A percentile compares a stretch with the other conserved stretches of the same genome.
Evolutionary conservation across 2,888 invertebrate genomes (phyloP).

Genomic region (Camponotus fellah): DNA sequence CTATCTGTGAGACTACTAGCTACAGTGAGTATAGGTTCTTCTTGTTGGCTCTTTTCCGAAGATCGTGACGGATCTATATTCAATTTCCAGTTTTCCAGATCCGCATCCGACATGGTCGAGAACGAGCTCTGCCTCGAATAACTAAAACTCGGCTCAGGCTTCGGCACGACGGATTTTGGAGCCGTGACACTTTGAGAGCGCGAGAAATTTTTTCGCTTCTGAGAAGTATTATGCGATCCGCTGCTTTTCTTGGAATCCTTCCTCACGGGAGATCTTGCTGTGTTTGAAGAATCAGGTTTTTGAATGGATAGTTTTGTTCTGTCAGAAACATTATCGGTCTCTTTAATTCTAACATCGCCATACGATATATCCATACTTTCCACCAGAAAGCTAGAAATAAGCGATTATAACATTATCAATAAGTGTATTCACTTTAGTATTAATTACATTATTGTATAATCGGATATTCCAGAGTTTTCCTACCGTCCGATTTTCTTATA

Average conservation of each 20-base stretch:
- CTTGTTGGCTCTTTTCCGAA: constrained; percentile 37
- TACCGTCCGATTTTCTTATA: constrained; percentile 85
- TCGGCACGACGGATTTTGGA: constrained; percentile 67
- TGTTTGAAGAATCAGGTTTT: constrained; percentile 59
- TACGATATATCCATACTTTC: constrained; percentile 84
- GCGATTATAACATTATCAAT: neutral
- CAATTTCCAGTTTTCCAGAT: constrained; percentile 76
- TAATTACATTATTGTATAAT: neutral
- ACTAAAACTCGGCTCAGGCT: constrained; percentile 61
- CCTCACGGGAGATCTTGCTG: constrained; percentile 44
- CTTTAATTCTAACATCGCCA: constrained; percentile 83
- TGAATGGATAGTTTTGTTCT: constrained; percentile 57
- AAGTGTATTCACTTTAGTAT: constrained; percentile 3
- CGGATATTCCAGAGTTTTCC: neutral
- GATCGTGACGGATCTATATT: constrained; percentile 55
- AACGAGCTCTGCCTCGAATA: constrained; percentile 77
- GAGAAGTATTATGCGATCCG: constrained; percentile 8
- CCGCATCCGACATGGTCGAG: constrained; percentile 76
- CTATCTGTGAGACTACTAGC: constrained; percentile 80
- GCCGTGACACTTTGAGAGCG: constrained; percentile 80
- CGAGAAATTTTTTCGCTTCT: constrained; percentile 72
- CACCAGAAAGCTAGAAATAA: constrained; percentile 80
- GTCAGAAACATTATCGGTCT: constrained; percentile 70
- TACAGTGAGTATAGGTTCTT: constrained; percentile 80
- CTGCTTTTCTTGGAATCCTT: constrained; percentile 52